Base-by-base conservation (phyloP, 2,113 vertebrate genomes). In the Amblyopsis rosae region DNA sequence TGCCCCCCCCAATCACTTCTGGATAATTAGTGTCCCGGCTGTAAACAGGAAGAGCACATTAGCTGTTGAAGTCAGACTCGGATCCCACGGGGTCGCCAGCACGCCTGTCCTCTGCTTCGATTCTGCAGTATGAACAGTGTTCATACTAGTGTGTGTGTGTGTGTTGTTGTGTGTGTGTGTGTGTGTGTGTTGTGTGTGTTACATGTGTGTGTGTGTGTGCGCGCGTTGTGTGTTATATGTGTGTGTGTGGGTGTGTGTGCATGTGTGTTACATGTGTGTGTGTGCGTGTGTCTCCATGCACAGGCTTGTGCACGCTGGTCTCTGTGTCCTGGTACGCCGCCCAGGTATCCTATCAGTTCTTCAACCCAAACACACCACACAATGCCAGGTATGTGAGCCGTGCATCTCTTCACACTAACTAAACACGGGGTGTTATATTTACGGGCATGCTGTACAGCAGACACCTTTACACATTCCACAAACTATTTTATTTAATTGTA, bases 301-400 rank as follows among this genome's bases (percentile, higher is more conserved):
- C 4, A 99, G 97, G 98, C 79, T 83, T 99, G 61, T 97, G 95
- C 79, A 96, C 96, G 0, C 59, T 99, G 87, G 92, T 96, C 0
- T 96, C 96, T 0, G 96, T 99, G 76, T 98, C 98, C 0, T 93
- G 96, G 95, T 99, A 99, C 0, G 98, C 97, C 13, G 94, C 95
- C 0, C 95, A 94, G 67, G 96, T 99, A 80, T 96, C 96, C 63
- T 88, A 93, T 48, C 96, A 97, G 84, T 99, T 99, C 91, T 99
- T 99, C 90, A 95, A 94, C 45, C 94, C 96, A 10, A 96, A 92
- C 67, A 94, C 94, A n/a, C 97, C 97, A 4, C 73, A 93, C 72
- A 99, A 98, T 0, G 95, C 98, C 79, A 95, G 94, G 97, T 99
- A 87, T 88, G 88, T 59, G 2, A 1, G 7, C 12, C 2, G 7